A percentile compares a stretch with the other conserved stretches of the same genome.
Evolutionary conservation across 1,140 invertebrate species (phyloP).

Genomic region (Paraescarpia echinospica): DNA sequence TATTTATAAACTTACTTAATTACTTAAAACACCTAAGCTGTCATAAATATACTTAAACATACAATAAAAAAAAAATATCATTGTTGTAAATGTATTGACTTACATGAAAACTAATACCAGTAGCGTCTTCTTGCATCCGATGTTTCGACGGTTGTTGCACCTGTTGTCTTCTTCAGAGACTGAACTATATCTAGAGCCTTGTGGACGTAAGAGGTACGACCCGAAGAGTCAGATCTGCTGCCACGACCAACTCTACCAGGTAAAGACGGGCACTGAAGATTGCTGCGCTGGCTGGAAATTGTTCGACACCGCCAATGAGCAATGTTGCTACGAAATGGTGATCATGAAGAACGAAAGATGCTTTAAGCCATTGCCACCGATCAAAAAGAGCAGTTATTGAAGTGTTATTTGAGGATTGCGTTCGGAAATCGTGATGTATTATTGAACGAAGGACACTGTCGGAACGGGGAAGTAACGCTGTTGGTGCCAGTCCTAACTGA

Average conservation of each 20-base stretch:
- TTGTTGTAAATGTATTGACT: no score
- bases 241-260: background rate
- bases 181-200: background rate
- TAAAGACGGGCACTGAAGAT: background rate
- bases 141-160: background rate
- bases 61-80: no score
- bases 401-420: background rate
- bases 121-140: no score
- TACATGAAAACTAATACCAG: no score
- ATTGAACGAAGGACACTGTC: background rate
- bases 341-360: background rate
- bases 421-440: background rate
- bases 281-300: background rate
- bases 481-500: no score
- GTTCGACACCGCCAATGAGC: background rate
- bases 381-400: background rate
- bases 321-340: background rate
- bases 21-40: no score
- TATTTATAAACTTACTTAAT: no score
- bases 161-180: background rate
- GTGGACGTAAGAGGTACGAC: background rate
- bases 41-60: no score
- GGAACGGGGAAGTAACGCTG: no score
- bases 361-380: background rate
- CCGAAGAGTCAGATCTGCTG: background rate